phyloP scores from a whole-genome alignment of 2,113 vertebrate genomes.

The Petromus typicus region DNA sequence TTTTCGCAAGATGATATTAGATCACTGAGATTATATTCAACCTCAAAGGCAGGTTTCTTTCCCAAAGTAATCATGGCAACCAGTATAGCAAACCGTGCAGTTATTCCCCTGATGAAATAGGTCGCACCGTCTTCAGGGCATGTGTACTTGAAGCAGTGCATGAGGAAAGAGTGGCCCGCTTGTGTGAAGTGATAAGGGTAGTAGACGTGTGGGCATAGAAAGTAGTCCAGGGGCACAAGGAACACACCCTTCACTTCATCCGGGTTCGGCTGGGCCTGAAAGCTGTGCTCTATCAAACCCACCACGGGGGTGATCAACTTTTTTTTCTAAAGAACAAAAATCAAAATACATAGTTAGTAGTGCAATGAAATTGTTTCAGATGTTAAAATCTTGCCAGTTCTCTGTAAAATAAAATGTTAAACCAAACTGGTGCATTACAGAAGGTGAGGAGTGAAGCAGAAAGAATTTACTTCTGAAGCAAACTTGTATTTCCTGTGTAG shows the following conservation, averaged over 20 bases:
- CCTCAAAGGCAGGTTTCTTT: slow-evolving; percentile 89
- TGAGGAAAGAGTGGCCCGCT: fast-evolving
- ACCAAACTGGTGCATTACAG: neutral
- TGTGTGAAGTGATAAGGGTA: neutral
- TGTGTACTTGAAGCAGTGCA: slow-evolving; percentile 89
- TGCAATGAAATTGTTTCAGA: neutral
- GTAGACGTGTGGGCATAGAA: slow-evolving; percentile 87
- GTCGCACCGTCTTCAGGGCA: slow-evolving; percentile 82
- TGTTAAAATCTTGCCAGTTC: neutral
- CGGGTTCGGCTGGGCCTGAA: slow-evolving; percentile 90
- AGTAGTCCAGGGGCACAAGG: slow-evolving; percentile 92
- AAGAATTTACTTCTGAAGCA: neutral
- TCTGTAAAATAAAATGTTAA: neutral
- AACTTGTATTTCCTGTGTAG: neutral
- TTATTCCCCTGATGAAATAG: slow-evolving; percentile 93
- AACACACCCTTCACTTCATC: slow-evolving; percentile 94
- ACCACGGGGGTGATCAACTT: slow-evolving; percentile 93
- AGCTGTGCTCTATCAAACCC: slow-evolving; percentile 92
- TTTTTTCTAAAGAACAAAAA: slow-evolving; percentile 83
- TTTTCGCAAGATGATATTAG: slow-evolving; percentile 81
- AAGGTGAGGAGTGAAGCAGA: neutral
- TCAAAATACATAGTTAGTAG: neutral
- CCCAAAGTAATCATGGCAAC: slow-evolving; percentile 88
- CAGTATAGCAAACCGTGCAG: slow-evolving; percentile 89
- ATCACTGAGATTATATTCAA: slow-evolving; percentile 87